Percentiles rank a stretch among this genome's conserved stretches.
Conservation (phyloP, 1,140 invertebrate genomes). For the Scaptodrosophila lebanonensis region DNA sequence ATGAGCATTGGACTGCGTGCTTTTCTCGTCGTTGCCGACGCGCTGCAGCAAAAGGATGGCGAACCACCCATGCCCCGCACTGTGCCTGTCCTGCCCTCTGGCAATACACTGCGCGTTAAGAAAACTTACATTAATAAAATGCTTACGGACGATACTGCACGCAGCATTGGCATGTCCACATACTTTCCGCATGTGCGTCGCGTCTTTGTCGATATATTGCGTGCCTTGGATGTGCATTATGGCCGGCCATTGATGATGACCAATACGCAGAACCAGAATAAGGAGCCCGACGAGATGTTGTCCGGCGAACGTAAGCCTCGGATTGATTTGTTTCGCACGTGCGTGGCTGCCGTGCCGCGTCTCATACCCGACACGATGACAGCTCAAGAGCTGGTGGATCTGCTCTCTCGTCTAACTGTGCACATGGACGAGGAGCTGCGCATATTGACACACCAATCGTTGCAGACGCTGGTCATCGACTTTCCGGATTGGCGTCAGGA, state of each 20-base stretch:
- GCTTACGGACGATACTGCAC: slow-evolving; percentile 95
- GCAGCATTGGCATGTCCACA: slow-evolving; percentile 96
- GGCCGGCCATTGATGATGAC: slow-evolving; percentile 97
- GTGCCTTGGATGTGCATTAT: slow-evolving; percentile 97
- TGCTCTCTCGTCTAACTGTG: slow-evolving; percentile 93
- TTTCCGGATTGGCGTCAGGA: slow-evolving; percentile 98
- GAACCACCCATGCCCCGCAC: slow-evolving; percentile 98
- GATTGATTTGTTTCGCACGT: slow-evolving; percentile 98
- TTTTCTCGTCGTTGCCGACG: slow-evolving; percentile 98
- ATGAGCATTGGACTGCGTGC: slow-evolving; percentile 99
- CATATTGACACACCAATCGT: slow-evolving; percentile 94
- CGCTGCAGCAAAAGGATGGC: slow-evolving; percentile 98
- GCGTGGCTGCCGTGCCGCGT: slow-evolving; percentile 97
- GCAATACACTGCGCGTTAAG: slow-evolving; percentile 94
- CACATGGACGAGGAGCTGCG: slow-evolving; percentile 95
- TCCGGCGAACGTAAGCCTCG: slow-evolving; percentile 98
- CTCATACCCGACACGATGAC: slow-evolving; percentile 98
- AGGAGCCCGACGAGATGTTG: slow-evolving; percentile 97
- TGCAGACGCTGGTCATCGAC: slow-evolving; percentile 96
- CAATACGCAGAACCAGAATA: slow-evolving; percentile 96
- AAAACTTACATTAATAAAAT: slow-evolving; percentile 98
- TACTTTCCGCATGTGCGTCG: slow-evolving; percentile 97
- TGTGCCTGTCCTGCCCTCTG: slow-evolving; percentile 94
- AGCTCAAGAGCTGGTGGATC: slow-evolving; percentile 93
- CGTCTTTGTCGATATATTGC: slow-evolving; percentile 96